Percentiles rank a stretch among this genome's conserved stretches.
Evolutionary conservation across 2,888 invertebrate species (phyloP).

Genomic region (Tethea ocularis): DNA sequence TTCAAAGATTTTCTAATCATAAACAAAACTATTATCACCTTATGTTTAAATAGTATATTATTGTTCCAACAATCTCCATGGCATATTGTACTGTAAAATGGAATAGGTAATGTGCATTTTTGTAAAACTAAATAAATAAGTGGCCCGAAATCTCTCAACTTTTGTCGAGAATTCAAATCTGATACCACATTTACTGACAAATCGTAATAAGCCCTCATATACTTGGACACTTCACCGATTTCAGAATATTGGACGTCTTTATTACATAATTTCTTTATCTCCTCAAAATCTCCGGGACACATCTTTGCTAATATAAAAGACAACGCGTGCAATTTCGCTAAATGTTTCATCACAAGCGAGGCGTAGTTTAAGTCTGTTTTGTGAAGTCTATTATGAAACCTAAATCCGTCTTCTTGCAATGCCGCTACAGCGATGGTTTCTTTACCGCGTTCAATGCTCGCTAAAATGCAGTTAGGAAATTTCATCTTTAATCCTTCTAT

Average conservation of each 20-base stretch:
- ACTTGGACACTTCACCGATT: conserved; percentile 45
- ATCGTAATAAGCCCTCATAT: conserved; percentile 54
- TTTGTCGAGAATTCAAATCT: conserved; percentile 44
- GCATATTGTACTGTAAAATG: conserved; percentile 54
- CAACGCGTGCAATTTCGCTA: conserved; percentile 66
- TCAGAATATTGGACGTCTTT: conserved; percentile 62
- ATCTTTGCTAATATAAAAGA: conserved; percentile 53
- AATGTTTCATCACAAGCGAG: conserved; percentile 56
- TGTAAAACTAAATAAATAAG: conserved; percentile 51
- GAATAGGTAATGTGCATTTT: conserved; percentile 49
- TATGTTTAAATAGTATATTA: too few species aligned
- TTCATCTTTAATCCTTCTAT: conserved; percentile 67
- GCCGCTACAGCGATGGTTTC: conserved; percentile 51
- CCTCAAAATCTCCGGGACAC: conserved; percentile 47
- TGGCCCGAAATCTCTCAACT: conserved; percentile 46
- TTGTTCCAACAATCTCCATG: conserved; percentile 73
- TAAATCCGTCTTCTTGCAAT: conserved; percentile 34
- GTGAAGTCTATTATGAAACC: conserved; percentile 47
- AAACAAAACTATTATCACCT: too few species aligned
- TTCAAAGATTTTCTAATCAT: too few species aligned
- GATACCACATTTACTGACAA: conserved; percentile 55
- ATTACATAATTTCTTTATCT: conserved; percentile 44
- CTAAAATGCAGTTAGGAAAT: conserved; percentile 59
- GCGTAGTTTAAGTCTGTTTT: conserved; percentile 52
- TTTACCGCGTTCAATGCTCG: conserved; percentile 50